Conservation (phyloP, 2,797 vertebrate genomes). For the Morus bassanus region DNA sequence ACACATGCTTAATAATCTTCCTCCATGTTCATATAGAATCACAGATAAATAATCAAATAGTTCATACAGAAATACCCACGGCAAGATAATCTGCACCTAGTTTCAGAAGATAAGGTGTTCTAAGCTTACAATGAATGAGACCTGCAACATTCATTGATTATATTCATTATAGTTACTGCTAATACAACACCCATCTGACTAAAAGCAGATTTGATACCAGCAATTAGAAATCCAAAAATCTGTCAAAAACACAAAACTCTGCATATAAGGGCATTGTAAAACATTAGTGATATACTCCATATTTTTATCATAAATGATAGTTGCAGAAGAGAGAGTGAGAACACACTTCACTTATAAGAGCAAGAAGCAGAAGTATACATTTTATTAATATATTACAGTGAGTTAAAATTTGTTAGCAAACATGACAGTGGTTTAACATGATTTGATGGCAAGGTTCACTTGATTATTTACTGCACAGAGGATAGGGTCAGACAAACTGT, state of each 20-base stretch:
- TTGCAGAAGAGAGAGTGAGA: too few species aligned
- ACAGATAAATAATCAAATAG: neutral
- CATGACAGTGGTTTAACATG: too few species aligned
- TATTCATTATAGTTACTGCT: neutral
- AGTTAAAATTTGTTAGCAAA: too few species aligned
- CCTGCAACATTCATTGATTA: neutral
- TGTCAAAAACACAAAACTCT: neutral
- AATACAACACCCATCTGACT: neutral
- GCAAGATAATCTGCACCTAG: neutral
- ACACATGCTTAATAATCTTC: neutral
- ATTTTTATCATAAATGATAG: neutral
- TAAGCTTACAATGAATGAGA: neutral
- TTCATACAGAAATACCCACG: neutral
- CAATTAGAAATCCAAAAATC: neutral
- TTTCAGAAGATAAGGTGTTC: neutral
- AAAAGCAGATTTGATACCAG: neutral
- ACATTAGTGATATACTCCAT: too few species aligned
- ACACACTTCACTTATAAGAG: too few species aligned
- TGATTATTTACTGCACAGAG: too few species aligned
- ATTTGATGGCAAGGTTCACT: too few species aligned
- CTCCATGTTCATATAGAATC: neutral
- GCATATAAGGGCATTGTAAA: neutral
- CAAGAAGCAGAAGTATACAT: too few species aligned
- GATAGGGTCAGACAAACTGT: too few species aligned
- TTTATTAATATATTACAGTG: too few species aligned